Evolutionary conservation across 2,888 invertebrate genomes (phyloP), one percentile per base, ranked within the genome.

Genomic region (Orthosia gracilis): DNA sequence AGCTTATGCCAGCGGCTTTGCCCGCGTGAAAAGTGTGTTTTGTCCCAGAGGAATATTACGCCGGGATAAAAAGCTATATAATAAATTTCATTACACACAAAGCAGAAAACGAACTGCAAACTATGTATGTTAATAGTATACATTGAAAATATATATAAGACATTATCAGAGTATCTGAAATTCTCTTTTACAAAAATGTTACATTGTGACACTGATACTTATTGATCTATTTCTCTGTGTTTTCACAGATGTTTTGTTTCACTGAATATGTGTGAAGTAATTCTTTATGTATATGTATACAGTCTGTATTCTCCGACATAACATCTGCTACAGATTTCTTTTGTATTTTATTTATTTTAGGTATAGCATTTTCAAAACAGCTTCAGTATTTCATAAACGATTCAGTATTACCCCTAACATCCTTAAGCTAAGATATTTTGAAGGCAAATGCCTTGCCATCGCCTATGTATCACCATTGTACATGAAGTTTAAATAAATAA

Each of bases 201-300:
- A 40, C 9, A 13, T 26, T 26, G 31, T 49, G 18, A 45, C 18
- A 55, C 40, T 21, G 15, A 59, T 47, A 47, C 45, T 5, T 55
- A 23, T 76, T 45, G 26, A 52, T 58, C 4, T 63, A 45, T 45
- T 7, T 76, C 31, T 57, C 3, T 18, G 23, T 76, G 62, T 69
- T 50, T n/a, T 45, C 18, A 31, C 61, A 76, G 75, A 12, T 68
- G 68, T 68, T 15, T 76, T 9, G 49, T 21, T 31, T 62, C 61
- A 17, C 45, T 62, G 11, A 50, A 15, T 26, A 62, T 31, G 26
- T 45, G 45, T 18, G 21, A 50, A 57, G 26, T 50, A 77, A 69
- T 62, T 50, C 5, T 50, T 21, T 21, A 49, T 61, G 17, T 61
- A 50, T 61, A 55, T 55, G 26, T n/a, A 50, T 12, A 47, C 13